phyloP scores from a whole-genome alignment of 2,888 invertebrate genomes.

The Leptura quadrifasciata region DNA sequence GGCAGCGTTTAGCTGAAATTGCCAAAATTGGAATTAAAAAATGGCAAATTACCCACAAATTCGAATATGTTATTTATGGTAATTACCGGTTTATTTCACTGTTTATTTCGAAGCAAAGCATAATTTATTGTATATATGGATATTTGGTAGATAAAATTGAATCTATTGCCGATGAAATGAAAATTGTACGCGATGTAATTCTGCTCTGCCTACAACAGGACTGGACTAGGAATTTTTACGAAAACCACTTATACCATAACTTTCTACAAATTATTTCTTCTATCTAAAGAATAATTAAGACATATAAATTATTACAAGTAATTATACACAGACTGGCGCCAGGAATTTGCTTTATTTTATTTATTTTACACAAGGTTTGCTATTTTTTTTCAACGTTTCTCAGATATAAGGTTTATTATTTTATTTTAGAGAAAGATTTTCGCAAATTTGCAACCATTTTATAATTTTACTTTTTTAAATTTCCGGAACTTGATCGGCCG shows the following conservation, averaged over 20 bases:
- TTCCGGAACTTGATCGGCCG: too few species aligned
- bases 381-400: too few species aligned
- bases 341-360: too few species aligned
- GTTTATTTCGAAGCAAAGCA: constrained; percentile 27
- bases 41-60: constrained; percentile 54
- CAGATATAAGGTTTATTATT: too few species aligned
- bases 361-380: too few species aligned
- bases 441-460: too few species aligned
- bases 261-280: too few species aligned
- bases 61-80: constrained; percentile 53
- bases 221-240: neutral
- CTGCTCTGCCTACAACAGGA: neutral
- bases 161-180: constrained; percentile 28
- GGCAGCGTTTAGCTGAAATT: constrained; percentile 55
- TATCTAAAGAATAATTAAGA: too few species aligned
- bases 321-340: too few species aligned
- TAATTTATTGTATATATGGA: constrained; percentile 34
- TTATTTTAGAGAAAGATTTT: too few species aligned
- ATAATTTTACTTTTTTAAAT: too few species aligned
- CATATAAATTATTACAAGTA: too few species aligned
- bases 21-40: constrained; percentile 57
- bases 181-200: constrained; percentile 12
- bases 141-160: constrained; percentile 31
- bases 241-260: neutral
- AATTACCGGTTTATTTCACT: constrained; percentile 39